These are phyloP conservation scores for Eclectus roratus DNA, from an alignment of 2,113 vertebrate species.

Conservation along the genomic window DNA sequence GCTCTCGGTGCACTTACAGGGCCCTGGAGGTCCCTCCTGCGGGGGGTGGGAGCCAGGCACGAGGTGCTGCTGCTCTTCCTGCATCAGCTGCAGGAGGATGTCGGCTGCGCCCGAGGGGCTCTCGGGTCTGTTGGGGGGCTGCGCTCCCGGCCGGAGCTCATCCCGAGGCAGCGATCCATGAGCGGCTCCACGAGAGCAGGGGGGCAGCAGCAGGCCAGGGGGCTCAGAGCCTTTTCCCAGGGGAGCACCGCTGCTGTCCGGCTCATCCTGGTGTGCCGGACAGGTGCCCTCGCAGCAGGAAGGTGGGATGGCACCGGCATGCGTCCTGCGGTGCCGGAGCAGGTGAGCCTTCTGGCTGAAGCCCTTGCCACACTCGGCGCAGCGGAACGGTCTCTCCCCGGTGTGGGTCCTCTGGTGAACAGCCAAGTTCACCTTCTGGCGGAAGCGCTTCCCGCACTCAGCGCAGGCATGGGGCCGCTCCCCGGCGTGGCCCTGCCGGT, in stretches of 20 bases:
- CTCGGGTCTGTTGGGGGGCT: neutral
- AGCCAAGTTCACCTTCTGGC: conserved; percentile 60
- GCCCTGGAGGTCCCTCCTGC: neutral
- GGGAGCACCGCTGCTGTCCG: accelerated
- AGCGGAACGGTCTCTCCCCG: conserved; percentile 49
- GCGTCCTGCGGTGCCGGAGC: conserved; percentile 65
- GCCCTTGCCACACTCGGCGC: conserved; percentile 49
- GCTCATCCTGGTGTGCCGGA: neutral
- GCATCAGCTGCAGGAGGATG: conserved; percentile 39
- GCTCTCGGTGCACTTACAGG: neutral
- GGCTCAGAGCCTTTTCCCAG: conserved; percentile 5
- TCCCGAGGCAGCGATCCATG: neutral
- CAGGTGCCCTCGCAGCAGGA: neutral
- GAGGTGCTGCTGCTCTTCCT: neutral
- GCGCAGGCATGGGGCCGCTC: neutral
- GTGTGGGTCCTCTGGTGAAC: conserved; percentile 60
- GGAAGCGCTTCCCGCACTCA: conserved; percentile 54
- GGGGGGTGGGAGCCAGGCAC: neutral
- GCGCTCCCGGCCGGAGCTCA: neutral
- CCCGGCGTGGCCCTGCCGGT: conserved; percentile 31
- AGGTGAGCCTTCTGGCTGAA: conserved; percentile 63
- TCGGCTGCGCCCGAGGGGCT: neutral
- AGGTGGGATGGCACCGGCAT: conserved; percentile 25
- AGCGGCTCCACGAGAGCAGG: neutral
- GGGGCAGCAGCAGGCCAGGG: neutral